phyloP scores from a whole-genome alignment of 2,888 invertebrate species.

The Limenitis camilla region DNA sequence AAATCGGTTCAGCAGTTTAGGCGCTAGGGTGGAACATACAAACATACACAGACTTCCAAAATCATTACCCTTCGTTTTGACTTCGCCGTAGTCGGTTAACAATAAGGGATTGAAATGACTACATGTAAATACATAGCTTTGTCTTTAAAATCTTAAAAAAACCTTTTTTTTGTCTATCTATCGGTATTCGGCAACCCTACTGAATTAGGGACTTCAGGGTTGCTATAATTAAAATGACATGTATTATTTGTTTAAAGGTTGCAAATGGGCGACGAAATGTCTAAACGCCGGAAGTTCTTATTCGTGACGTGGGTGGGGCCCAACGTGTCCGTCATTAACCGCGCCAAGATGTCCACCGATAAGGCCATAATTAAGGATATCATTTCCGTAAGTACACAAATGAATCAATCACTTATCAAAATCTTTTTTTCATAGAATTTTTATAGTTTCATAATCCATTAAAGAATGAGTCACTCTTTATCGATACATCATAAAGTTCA shows the following conservation, averaged over 20 bases:
- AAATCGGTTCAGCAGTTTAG: too few relatives aligned
- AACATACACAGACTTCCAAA: too few relatives aligned
- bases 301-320: slow-evolving; percentile 86
- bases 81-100: neutral
- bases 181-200: too few relatives aligned
- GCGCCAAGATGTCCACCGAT: slow-evolving; percentile 88
- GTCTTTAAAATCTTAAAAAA: too few relatives aligned
- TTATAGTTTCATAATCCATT: neutral
- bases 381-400: slow-evolving; percentile 76
- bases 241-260: slow-evolving; percentile 49
- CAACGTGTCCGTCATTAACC: slow-evolving; percentile 82
- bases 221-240: too few relatives aligned
- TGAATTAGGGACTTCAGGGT: too few relatives aligned
- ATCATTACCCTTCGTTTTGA: too few relatives aligned
- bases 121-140: too few relatives aligned
- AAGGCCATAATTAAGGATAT: slow-evolving; percentile 85
- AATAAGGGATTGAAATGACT: neutral
- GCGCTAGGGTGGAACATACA: too few relatives aligned
- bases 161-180: too few relatives aligned
- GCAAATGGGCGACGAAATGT: slow-evolving; percentile 88
- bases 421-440: neutral
- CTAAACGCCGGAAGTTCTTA: slow-evolving; percentile 85
- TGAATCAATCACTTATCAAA: neutral
- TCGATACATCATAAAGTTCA: neutral
- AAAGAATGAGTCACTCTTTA: neutral